Percentiles rank a stretch among this genome's conserved stretches.
Conservation (phyloP, 1,140 invertebrate genomes). For the Brachionus manjavacas region DNA sequence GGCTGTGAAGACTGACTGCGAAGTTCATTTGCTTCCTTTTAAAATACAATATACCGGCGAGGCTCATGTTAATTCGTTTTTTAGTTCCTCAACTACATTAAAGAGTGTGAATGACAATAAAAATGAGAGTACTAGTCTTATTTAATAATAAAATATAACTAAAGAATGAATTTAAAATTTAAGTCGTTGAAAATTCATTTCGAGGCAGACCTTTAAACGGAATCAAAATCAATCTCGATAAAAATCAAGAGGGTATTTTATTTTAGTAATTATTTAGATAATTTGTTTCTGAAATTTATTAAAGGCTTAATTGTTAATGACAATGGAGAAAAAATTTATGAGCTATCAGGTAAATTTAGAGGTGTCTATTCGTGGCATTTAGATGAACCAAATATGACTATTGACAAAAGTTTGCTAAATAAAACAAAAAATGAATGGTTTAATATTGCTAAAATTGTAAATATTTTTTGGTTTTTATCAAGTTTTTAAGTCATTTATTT, state of each 20-base stretch:
- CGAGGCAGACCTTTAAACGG: slow-evolving; percentile 29
- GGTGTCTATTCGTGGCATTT: slow-evolving; percentile 18
- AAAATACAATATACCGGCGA: slow-evolving; percentile 29
- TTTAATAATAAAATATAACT: not conserved
- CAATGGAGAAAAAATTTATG: not conserved
- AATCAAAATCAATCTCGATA: not conserved
- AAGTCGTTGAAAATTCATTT: slow-evolving; percentile 26
- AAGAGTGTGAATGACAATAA: not conserved
- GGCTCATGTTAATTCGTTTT: slow-evolving; percentile 29
- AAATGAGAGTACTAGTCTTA: not conserved
- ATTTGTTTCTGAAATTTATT: not conserved
- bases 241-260: not conserved
- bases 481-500: not conserved
- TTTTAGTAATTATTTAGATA: not conserved
- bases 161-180: not conserved
- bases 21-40: slow-evolving; percentile 31
- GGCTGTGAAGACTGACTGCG: not conserved
- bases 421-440: slow-evolving; percentile 23
- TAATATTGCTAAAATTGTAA: slow-evolving; percentile 9
- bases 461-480: not conserved
- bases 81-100: not conserved
- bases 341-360: not conserved
- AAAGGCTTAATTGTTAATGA: slow-evolving; percentile 28
- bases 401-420: not conserved
- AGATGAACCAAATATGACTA: not conserved